Percentiles rank a stretch among this genome's conserved stretches.
Conservation (phyloP, 2,113 vertebrate species). For the Setophaga coronata region DNA sequence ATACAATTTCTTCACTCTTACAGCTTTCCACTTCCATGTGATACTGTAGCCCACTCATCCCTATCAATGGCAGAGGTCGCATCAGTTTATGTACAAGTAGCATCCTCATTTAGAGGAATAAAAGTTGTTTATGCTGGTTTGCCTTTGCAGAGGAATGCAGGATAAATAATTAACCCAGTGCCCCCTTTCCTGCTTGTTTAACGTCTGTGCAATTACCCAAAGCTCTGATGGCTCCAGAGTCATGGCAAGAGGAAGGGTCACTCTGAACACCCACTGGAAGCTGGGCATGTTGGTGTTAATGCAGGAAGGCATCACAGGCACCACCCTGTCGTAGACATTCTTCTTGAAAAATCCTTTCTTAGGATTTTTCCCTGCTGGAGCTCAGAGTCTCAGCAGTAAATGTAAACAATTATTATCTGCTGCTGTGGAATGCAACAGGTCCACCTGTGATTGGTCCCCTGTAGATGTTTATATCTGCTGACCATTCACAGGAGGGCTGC, state of each 20-base stretch:
- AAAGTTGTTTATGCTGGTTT: background rate
- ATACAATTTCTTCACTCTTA: constrained; percentile 8
- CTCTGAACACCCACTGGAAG: background rate
- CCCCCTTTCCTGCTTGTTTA: background rate
- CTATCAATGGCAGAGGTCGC: background rate
- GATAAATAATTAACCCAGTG: background rate
- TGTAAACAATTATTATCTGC: no score
- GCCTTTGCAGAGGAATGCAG: background rate
- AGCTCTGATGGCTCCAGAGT: background rate
- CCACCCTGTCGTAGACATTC: background rate
- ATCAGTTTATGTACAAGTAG: background rate
- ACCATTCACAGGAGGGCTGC: no score
- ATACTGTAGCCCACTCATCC: background rate
- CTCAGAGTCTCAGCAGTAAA: no score
- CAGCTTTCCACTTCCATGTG: background rate
- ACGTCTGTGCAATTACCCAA: background rate
- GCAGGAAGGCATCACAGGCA: background rate
- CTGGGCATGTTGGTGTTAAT: background rate
- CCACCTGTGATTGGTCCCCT: no score
- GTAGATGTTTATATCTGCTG: no score
- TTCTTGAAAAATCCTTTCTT: no score
- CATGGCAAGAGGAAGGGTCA: background rate
- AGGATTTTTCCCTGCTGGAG: no score
- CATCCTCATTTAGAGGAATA: background rate
- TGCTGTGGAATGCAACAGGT: no score